Conservation (phyloP, 2,888 invertebrate species). For the Chaetogeoica ovagalla region DNA sequence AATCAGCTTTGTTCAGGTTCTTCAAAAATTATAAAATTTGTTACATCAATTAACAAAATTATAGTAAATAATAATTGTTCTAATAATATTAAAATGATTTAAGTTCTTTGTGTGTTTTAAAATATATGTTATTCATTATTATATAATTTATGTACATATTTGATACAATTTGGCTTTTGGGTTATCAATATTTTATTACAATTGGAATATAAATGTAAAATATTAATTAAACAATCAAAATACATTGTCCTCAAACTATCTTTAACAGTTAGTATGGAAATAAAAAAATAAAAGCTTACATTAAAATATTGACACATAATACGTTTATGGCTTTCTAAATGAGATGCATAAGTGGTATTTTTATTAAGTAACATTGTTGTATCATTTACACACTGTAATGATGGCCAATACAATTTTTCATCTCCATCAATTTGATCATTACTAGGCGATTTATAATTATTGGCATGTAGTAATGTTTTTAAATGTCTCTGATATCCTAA, state of each 20-base stretch:
- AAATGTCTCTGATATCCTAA: conserved; percentile 72
- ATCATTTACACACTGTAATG: too few species aligned
- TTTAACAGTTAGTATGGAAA: too few species aligned
- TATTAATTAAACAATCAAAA: too few species aligned
- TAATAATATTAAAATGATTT: too few species aligned
- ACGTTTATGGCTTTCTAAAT: conserved; percentile 23
- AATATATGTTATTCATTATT: too few species aligned
- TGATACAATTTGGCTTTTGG: too few species aligned
- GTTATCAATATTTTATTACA: too few species aligned
- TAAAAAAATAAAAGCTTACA: conserved; percentile 26
- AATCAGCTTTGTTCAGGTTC: conserved; percentile 33
- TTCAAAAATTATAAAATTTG: conserved; percentile 19
- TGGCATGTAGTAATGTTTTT: background rate
- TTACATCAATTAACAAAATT: conserved; percentile 4
- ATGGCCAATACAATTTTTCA: conserved; percentile 38
- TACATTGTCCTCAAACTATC: too few species aligned
- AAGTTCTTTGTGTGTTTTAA: too few species aligned
- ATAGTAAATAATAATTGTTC: background rate
- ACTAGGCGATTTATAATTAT: too few species aligned
- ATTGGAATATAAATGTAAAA: too few species aligned
- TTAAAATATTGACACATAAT: conserved; percentile 17
- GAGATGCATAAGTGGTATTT: conserved; percentile 32
- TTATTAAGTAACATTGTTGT: background rate
- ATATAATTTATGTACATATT: too few species aligned
- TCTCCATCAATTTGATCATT: background rate